These are phyloP conservation scores for Calephelis virginiensis DNA, from an alignment of 1,140 invertebrate species.

Conservation along the genomic window DNA sequence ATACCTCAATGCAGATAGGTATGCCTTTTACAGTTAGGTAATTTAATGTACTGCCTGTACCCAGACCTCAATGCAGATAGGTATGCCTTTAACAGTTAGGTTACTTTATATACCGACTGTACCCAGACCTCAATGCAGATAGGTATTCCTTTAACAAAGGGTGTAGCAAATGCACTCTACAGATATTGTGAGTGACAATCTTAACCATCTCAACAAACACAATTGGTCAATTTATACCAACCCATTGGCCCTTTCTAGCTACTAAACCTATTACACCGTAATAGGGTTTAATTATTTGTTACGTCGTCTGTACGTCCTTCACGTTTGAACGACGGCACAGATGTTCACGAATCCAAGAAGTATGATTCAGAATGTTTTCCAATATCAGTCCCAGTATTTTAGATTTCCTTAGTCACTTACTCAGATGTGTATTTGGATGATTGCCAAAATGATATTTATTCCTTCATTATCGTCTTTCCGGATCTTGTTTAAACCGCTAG, in stretches of 20 bases:
- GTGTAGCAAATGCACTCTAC: conserved; percentile 8
- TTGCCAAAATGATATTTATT: not conserved
- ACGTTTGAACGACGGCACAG: not conserved
- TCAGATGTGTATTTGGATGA: not conserved
- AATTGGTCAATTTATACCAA: conserved; percentile 69
- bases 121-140: no score
- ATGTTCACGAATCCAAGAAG: conserved; percentile 1
- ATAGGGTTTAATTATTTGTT: conserved; percentile 15
- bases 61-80: no score
- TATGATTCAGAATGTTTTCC: conserved; percentile 11
- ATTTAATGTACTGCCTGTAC: no score
- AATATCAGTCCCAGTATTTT: not conserved
- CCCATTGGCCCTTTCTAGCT: conserved; percentile 41
- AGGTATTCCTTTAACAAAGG: not conserved
- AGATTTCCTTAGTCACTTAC: not conserved
- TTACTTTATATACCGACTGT: no score
- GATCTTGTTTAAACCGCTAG: no score
- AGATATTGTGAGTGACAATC: conserved; percentile 60
- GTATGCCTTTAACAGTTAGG: not conserved
- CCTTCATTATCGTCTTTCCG: no score
- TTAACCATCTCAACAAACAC: conserved; percentile 65
- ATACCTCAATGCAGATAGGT: no score
- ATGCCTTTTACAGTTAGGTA: no score
- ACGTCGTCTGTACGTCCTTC: conserved; percentile 3
- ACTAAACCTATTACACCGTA: conserved; percentile 12